A percentile compares a stretch with the other conserved stretches of the same genome.
Conservation (phyloP, 1,140 invertebrate genomes). For the Camponotus vicinus region DNA sequence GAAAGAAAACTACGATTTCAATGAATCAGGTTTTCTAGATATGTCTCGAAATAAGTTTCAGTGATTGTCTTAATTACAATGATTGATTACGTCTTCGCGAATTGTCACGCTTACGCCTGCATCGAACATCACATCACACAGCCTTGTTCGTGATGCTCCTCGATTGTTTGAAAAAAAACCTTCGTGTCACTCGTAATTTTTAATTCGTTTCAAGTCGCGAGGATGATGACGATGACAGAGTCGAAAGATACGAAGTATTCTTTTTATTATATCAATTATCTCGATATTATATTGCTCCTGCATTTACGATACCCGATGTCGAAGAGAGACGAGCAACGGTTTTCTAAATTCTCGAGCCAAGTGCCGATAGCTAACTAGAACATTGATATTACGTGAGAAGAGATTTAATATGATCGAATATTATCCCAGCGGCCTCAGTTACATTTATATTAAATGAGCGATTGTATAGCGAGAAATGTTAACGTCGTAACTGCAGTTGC, state of each 20-base stretch:
- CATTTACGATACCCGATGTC: slow-evolving; percentile 14
- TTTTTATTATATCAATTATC: slow-evolving; percentile 15
- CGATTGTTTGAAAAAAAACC: not conserved
- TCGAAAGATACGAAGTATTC: not conserved
- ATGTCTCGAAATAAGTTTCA: slow-evolving; percentile 72
- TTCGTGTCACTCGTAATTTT: not conserved
- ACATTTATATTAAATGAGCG: slow-evolving; percentile 29
- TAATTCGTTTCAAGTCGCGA: not conserved
- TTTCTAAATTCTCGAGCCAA: not conserved
- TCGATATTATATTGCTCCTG: not conserved
- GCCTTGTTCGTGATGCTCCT: not conserved
- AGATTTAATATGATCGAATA: slow-evolving; percentile 41
- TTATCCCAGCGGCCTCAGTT: slow-evolving; percentile 28
- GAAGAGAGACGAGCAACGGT: not conserved
- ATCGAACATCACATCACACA: slow-evolving; percentile 20
- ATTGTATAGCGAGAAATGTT: slow-evolving; percentile 18
- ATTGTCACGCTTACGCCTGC: slow-evolving; percentile 5
- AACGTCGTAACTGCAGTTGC: slow-evolving; percentile 28
- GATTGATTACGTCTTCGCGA: slow-evolving; percentile 15
- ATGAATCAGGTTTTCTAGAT: slow-evolving; percentile 72
- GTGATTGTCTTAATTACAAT: slow-evolving; percentile 75
- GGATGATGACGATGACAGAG: too few species aligned
- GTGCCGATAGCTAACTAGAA: slow-evolving; percentile 54
- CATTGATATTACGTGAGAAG: slow-evolving; percentile 43
- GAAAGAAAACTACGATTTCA: slow-evolving; percentile 14